A percentile compares a stretch with the other conserved stretches of the same genome.
These are phyloP conservation scores for Scolanthus callimorphus DNA, from an alignment of 92 coral and sea anemone species.

Conservation along the genomic window DNA sequence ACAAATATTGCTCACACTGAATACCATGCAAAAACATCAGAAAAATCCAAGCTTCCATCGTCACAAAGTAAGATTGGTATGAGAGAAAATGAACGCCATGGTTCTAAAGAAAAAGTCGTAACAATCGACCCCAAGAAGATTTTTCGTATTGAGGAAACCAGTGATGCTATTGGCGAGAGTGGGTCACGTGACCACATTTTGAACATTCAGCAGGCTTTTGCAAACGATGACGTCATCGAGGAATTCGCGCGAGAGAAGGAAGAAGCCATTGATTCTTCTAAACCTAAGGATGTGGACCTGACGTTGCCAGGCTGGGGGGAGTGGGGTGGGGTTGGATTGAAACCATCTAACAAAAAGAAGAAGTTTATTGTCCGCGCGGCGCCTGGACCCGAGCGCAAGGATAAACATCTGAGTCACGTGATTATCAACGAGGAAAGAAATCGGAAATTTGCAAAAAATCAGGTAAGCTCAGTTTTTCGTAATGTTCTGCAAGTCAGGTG, in stretches of 20 bases:
- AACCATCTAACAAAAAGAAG: conserved; percentile 49
- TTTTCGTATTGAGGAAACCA: conserved; percentile 63
- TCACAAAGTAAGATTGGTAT: no score
- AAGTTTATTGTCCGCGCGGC: conserved; percentile 58
- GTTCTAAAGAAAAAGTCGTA: no score
- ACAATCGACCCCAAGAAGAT: conserved; percentile 82
- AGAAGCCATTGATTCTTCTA: conserved; percentile 63
- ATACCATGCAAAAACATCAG: not conserved
- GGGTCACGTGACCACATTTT: conserved; percentile 5
- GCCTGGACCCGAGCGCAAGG: conserved; percentile 68
- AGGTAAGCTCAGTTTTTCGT: no score
- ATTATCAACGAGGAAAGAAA: conserved; percentile 87
- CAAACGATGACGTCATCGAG: conserved; percentile 96
- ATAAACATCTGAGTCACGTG: conserved; percentile 75
- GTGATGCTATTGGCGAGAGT: conserved; percentile 18
- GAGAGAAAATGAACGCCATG: no score
- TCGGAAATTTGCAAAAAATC: conserved; percentile 67
- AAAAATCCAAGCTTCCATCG: no score
- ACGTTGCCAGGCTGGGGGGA: conserved; percentile 98
- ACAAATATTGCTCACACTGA: not conserved
- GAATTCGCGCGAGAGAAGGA: conserved; percentile 83
- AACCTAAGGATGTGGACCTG: conserved; percentile 79
- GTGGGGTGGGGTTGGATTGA: conserved; percentile 94
- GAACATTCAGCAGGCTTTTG: conserved; percentile 89
- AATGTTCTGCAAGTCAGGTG: no score